Evolutionary conservation across 2,113 vertebrate species (phyloP).

Genomic region (Neolamprologus kungweensis): DNA sequence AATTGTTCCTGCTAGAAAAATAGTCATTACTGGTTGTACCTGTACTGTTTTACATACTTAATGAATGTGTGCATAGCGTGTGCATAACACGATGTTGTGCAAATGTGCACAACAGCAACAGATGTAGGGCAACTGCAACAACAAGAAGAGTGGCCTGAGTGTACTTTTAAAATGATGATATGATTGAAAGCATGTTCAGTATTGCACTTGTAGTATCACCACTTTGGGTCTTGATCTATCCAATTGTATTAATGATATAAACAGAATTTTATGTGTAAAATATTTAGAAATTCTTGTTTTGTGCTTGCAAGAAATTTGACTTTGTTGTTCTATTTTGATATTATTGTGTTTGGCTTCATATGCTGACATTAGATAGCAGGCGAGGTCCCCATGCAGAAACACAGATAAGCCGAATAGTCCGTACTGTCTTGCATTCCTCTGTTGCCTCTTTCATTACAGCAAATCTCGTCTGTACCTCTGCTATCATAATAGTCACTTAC

Average conservation of each 20-base stretch:
- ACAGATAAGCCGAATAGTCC: conserved; percentile 1
- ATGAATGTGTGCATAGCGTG: background rate
- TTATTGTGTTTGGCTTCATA: background rate
- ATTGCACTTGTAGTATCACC: background rate
- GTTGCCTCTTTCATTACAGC: conserved; percentile 5
- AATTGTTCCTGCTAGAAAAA: background rate
- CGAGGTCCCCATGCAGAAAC: background rate
- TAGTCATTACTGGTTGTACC: background rate
- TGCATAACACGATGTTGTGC: background rate
- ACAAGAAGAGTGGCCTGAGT: background rate
- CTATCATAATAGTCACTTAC: conserved; percentile 3
- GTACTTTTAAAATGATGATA: background rate
- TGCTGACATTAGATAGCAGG: background rate
- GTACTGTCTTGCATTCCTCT: background rate
- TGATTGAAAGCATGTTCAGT: background rate
- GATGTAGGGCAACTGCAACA: background rate
- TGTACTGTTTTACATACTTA: background rate
- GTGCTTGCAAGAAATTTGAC: background rate
- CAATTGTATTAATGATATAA: background rate
- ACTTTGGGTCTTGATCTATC: background rate
- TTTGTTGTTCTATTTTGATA: background rate
- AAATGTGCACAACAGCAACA: background rate
- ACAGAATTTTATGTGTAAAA: background rate
- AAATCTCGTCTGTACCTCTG: background rate
- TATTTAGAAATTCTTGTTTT: background rate